Evolutionary conservation across 2,797 vertebrate genomes (phyloP), one percentile per base, ranked within the genome.

Genomic region (Ctenosaura bakeri): DNA sequence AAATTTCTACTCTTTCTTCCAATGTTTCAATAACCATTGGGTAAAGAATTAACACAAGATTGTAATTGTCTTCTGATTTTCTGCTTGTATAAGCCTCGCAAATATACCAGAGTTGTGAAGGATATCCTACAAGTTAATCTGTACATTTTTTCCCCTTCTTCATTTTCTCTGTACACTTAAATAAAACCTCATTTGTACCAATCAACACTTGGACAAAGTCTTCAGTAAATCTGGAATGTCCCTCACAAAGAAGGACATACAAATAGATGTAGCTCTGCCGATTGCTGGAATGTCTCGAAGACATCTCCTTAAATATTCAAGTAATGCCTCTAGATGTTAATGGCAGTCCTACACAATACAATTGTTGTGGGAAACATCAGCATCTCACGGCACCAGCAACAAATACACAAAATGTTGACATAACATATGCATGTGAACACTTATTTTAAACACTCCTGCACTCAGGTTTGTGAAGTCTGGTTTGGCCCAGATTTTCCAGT

Each of bases 11-110:
- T 91, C 8, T 69, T 85, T 95, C 83, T 89, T 95, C 94, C 94
- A 89, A 94, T 77, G 59, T 90, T 86, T 90, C 90, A 94, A 90
- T 88, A 92, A 76, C 89, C 85, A 92, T 54, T 88, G 74, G 56
- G 1, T 85, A 92, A 96, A 95, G 85, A 93, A 18, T 87, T 92
- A 94, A 90, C 92, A 93, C 93, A 94, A 95, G 64, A 29, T 52
- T 83, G 94, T 88, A 93, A 91, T 83, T 90, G 87, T 88, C 90
- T 88, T 88, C 87, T 91, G 87, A 92, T 92, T 83, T 90, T 90
- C 86, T 92, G 86, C 74, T 90, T 88, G 71, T 32, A 16, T 1
- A 35, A 42, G 42, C 9, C 9, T 50, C 35, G 76, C 69, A 73
- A n/a, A 35, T 32, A 85, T 66, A 78, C 56, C 18, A 78, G 50